Base-by-base conservation (phyloP, 2,113 vertebrate genomes). In the Nothoprocta pentlandii region DNA sequence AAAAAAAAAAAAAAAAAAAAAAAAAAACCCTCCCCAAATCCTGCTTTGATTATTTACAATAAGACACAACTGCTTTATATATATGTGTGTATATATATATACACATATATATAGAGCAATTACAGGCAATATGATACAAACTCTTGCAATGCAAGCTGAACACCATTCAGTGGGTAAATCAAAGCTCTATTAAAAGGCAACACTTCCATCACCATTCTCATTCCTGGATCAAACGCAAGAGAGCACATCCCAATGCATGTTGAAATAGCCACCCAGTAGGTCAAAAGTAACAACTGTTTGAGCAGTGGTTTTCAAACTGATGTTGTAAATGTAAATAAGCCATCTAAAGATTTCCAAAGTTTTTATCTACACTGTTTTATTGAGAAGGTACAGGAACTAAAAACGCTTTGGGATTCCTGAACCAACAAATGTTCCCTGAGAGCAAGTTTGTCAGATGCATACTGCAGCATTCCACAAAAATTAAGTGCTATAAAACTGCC, bases 271-370 rank as follows among this genome's bases (percentile, higher is more conserved):
- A 85, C n/a, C 36, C 54, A 53, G 15, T 67, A 56, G 34, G 42
- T 51, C 42, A 51, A 56, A 83, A 59, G 36, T 32, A 83, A 25
- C 12, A 75, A 25, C 7, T 68, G 42, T 26, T 41, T 62, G 20
- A 12, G 9, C 73, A 4, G 8, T 32, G 0, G 0, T 14, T 87
- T 64, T 61, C 7, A 54, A 16, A 42, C 19, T 41, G 42, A 49
- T 78, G 44, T 46, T 59, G 30, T 42, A 68, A 89, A 34, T 25
- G 26, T 49, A 49, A 89, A 17, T 41, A 64, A 81, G 41, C 22
- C 58, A 47, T 17, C 51, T 49, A 26, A 82, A 80, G 41, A 49
- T 42, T 58, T 73, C 0, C 21, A 25, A 81, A 80, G 26, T 44
- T 85, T 90, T 75, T 59, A 89, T 86, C 12, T 25, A 47, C 23